Percentiles rank a stretch among this genome's conserved stretches.
Evolutionary conservation across 2,888 invertebrate species (phyloP).

Genomic region (Cordilura impudica): DNA sequence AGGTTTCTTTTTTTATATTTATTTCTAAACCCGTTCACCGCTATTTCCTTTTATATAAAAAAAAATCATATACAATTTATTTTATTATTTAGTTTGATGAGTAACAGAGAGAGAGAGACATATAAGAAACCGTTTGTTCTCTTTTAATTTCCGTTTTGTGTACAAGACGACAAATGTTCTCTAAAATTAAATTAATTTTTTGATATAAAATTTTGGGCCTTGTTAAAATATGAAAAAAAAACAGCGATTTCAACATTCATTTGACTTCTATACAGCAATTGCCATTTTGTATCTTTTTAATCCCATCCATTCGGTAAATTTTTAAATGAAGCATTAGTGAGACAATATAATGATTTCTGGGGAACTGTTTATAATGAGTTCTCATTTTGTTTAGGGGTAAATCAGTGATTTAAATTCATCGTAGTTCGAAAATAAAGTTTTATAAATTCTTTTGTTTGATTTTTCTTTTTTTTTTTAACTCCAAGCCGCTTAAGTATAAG

Average conservation of each 20-base stretch:
- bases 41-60: constrained; percentile 58
- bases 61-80: constrained; percentile 37
- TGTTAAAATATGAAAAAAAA: constrained; percentile 24
- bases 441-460: background rate
- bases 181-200: constrained; percentile 30
- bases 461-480: background rate
- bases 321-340: constrained; percentile 25
- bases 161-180: constrained; percentile 22
- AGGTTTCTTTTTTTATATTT: constrained; percentile 29
- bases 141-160: constrained; percentile 57
- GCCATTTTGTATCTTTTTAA: constrained; percentile 30
- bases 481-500: background rate
- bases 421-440: background rate
- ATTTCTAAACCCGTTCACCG: constrained; percentile 61
- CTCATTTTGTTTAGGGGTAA: too few species aligned
- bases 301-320: constrained; percentile 18
- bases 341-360: background rate
- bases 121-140: constrained; percentile 34
- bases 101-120: constrained; percentile 15
- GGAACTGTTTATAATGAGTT: too few species aligned
- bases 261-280: constrained; percentile 32
- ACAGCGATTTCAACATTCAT: constrained; percentile 39
- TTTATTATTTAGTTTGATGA: constrained; percentile 37
- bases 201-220: constrained; percentile 29
- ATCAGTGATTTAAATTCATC: constrained; percentile 3